Base-by-base conservation (phyloP, 2,113 vertebrate species). In the Capra hircus region DNA sequence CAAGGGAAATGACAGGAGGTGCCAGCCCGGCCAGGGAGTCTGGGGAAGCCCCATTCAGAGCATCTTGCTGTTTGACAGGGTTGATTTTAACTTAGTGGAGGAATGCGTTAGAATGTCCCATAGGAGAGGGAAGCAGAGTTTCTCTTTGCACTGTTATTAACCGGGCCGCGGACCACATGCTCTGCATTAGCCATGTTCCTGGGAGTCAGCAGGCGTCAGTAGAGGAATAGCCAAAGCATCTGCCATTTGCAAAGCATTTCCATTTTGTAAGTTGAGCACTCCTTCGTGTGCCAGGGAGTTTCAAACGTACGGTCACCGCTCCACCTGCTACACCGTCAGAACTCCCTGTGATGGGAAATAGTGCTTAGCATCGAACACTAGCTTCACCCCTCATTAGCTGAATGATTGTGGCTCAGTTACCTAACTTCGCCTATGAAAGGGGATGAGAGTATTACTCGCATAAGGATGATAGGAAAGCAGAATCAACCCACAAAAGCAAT, bases 151-250 rank as follows among this genome's bases (percentile, higher is more conserved):
- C 88, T 91, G 94, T n/a, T 97, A 92, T 97, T 87, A 55, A 71
- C 7, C 0, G 0, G 50, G 78, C 92, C 30, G 0, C 0, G 48
- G 92, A 83, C 36, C 21, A 27, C 80, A 97, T 78, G 94, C 90
- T 97, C 97, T 92, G 95, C 25, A 64, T 81, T 94, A 93, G 93
- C 91, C 92, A 25, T 7, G 8, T 93, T 97, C 96, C 74, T 96
- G 78, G 97, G 97, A 97, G 97, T 97, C 97, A 96, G 98, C 97
- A 98, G 98, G 98, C 93, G 2, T 98, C 93, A 94, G 91, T 16
- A 96, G 86, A 97, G 91, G 67, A 96, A 93, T 83, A 96, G 45
- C 55, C 89, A 88, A 94, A 91, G 67, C 50, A 89, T 95, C 87
- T 97, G 71, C 45, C 45, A 45, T 45, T 45, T 45, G 7, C 45